phyloP scores from a whole-genome alignment of 2,888 invertebrate genomes.

The Chromoteleia sp. region DNA sequence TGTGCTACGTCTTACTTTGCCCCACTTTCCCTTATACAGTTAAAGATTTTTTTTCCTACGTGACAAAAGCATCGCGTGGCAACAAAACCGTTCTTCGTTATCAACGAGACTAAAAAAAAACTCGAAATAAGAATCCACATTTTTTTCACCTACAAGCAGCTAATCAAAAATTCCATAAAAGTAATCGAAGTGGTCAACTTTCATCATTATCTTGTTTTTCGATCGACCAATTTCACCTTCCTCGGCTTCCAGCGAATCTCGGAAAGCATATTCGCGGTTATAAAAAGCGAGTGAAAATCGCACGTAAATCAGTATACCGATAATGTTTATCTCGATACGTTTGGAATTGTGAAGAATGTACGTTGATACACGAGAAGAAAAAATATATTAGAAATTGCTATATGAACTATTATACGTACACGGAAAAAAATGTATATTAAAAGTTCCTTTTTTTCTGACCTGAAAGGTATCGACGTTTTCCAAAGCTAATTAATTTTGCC shows the following conservation, averaged over 20 bases:
- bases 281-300: not conserved
- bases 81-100: constrained; percentile 11
- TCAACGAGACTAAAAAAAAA: constrained; percentile 9
- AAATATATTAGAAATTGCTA: too few species aligned
- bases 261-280: not conserved
- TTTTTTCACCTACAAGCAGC: not conserved
- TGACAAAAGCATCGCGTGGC: constrained; percentile 31
- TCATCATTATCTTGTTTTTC: constrained; percentile 19
- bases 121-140: not conserved
- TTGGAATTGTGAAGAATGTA: too few species aligned
- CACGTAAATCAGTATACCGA: not conserved
- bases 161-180: not conserved
- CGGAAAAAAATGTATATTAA: too few species aligned
- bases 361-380: too few species aligned
- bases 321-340: not conserved
- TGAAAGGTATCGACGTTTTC: too few species aligned
- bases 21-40: constrained; percentile 61
- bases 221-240: constrained; percentile 10
- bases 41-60: constrained; percentile 52
- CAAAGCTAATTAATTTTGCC: too few species aligned
- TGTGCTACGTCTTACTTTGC: constrained; percentile 47
- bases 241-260: not conserved
- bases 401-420: too few species aligned
- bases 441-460: too few species aligned
- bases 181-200: constrained; percentile 3